These are phyloP conservation scores for Drosophila lacertosa DNA, from an alignment of 1,140 invertebrate species.

Conservation along the genomic window DNA sequence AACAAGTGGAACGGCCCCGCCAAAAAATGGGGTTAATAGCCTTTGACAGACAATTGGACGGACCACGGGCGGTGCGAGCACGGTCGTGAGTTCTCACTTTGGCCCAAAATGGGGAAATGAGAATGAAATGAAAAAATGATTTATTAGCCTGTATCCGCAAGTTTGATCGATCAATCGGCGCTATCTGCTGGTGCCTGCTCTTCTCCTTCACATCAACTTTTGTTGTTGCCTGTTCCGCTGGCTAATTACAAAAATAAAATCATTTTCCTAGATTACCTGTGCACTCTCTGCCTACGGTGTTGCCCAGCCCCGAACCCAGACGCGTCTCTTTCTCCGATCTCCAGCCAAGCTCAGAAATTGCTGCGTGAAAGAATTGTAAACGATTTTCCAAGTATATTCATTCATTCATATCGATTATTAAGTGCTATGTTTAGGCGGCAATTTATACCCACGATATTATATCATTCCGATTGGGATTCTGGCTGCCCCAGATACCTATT, in stretches of 20 bases:
- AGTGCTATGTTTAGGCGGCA: slow-evolving; percentile 31
- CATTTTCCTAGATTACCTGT: slow-evolving; percentile 30
- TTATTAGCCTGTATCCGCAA: slow-evolving; percentile 61
- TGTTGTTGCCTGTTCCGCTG: slow-evolving; percentile 1
- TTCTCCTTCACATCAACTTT: background rate
- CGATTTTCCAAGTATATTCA: slow-evolving; percentile 10
- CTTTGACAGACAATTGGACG: slow-evolving; percentile 65
- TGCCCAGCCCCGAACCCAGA: background rate
- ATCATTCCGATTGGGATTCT: slow-evolving; percentile 10
- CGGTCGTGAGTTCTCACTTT: slow-evolving; percentile 80
- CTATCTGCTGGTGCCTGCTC: slow-evolving; percentile 43
- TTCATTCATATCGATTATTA: slow-evolving; percentile 46
- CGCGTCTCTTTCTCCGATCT: background rate
- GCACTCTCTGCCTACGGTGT: slow-evolving; percentile 17
- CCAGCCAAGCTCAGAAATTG: background rate
- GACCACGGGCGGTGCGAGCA: slow-evolving; percentile 67
- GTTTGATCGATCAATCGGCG: slow-evolving; percentile 81
- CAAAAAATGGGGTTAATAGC: slow-evolving; percentile 74
- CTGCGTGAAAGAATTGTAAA: slow-evolving; percentile 20
- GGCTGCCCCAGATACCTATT: too few relatives aligned
- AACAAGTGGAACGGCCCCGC: slow-evolving; percentile 69
- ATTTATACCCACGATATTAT: slow-evolving; percentile 22
- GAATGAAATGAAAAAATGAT: slow-evolving; percentile 75
- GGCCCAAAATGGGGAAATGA: slow-evolving; percentile 33
- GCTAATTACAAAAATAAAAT: slow-evolving; percentile 49